These are phyloP conservation scores for Mystacornis crossleyi DNA, from an alignment of 2,113 vertebrate genomes.

Conservation along the genomic window DNA sequence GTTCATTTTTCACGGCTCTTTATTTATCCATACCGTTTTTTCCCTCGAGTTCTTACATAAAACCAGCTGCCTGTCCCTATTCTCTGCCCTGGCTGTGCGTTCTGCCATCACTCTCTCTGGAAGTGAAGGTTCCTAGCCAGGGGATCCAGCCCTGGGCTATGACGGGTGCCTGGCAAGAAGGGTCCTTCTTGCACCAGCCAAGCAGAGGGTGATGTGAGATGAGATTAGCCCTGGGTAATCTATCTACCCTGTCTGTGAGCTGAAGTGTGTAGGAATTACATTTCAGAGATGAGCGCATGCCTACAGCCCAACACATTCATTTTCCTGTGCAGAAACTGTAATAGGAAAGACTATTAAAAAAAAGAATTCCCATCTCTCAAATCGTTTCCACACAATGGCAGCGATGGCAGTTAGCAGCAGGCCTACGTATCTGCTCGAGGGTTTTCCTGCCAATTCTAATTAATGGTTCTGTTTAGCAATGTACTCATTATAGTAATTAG, in stretches of 20 bases:
- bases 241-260: not conserved
- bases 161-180: fast-evolving
- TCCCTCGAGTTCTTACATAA: not conserved
- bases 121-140: not conserved
- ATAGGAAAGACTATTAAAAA: not conserved
- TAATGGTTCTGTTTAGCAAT: not conserved
- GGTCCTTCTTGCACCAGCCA: not conserved
- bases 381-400: not conserved
- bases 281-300: not conserved
- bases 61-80: not conserved
- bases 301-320: not conserved
- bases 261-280: not conserved
- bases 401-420: not conserved
- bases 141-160: not conserved
- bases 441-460: conserved; percentile 1
- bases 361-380: not conserved
- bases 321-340: not conserved
- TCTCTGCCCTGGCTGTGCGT: not conserved
- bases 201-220: not conserved
- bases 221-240: not conserved
- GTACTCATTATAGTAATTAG: not conserved
- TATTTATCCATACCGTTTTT: not conserved
- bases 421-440: not conserved
- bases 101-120: not conserved
- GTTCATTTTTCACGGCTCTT: not conserved